Base-by-base conservation (phyloP, 2,113 vertebrate species). In the Seriola rivoliana region DNA sequence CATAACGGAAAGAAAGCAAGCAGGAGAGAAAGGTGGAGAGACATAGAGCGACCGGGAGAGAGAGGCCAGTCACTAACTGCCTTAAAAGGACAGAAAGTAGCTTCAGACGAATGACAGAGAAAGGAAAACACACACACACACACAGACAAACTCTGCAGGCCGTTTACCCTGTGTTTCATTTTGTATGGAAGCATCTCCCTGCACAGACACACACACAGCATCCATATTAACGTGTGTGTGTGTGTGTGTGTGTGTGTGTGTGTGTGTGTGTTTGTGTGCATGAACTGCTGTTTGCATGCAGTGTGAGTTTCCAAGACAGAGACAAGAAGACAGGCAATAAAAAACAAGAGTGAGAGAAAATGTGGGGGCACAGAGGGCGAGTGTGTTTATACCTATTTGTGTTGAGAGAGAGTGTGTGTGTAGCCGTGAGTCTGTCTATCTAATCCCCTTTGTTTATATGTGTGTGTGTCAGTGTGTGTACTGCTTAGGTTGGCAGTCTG, bases 401-500 rank as follows among this genome's bases (percentile, higher is more conserved):
- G 65, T 71, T 36, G 74, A 4, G 36, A 23, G 84, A n/a, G 29
- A 50, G 68, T 50, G 65, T 32, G 44, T 67, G 76, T 72, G 72
- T 84, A 25, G 64, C 46, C 84, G 71, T 81, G 62, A 70, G 84
- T 89, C 75, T 87, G 87, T 81, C 87, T 69, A 75, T 88, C 78
- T 90, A 89, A 92, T 91, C 90, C 84, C 77, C n/a, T 91, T 89
- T 93, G 87, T 92, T 88, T 91, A 74, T 86, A 76, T 77, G 70
- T 85, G 82, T 84, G 80, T 84, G 80, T 87, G 79, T 71, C 66
- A 8, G 82, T 86, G 81, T 91, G 90, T 82, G 85, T 92, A 90
- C 66, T 95, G 94, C 93, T 94, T 94, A 94, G 91, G 91, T 83
- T 87, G 90, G 92, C 94, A 94, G 89, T 95, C 92, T 93, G 92